These are phyloP conservation scores for Doryteuthis pealeii DNA, from an alignment of 1,140 invertebrate species.

Conservation along the genomic window DNA sequence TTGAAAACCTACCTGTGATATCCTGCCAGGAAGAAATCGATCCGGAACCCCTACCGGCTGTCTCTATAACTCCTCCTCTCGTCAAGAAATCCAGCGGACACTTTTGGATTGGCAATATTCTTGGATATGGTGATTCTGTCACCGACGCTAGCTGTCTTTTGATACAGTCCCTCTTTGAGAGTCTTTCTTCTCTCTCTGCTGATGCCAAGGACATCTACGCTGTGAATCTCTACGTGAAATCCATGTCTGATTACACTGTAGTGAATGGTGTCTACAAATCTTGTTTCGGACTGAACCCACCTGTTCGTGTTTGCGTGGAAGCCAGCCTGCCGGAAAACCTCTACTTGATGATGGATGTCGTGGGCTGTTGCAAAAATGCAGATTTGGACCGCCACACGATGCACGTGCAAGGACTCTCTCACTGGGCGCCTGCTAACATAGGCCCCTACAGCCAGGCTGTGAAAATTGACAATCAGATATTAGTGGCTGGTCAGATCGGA, in stretches of 20 bases:
- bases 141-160: background rate
- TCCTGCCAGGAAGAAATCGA: background rate
- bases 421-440: slow-evolving; percentile 95
- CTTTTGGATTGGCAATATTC: background rate
- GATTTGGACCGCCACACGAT: slow-evolving; percentile 68
- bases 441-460: slow-evolving; percentile 93
- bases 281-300: slow-evolving; percentile 74
- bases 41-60: background rate
- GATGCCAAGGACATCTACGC: slow-evolving; percentile 66
- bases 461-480: slow-evolving; percentile 79
- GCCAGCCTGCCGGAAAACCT: slow-evolving; percentile 72
- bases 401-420: slow-evolving; percentile 92
- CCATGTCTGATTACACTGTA: slow-evolving; percentile 76
- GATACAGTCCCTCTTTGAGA: background rate
- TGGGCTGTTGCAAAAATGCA: slow-evolving; percentile 25
- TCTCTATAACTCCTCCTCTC: background rate
- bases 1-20: background rate
- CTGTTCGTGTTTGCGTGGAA: slow-evolving; percentile 81
- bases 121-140: background rate
- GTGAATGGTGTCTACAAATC: slow-evolving; percentile 79
- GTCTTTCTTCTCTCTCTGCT: background rate
- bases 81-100: background rate
- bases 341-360: slow-evolving; percentile 73
- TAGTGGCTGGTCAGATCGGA: slow-evolving; percentile 88
- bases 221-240: slow-evolving; percentile 78